These are phyloP conservation scores for Ambastaia sidthimunki DNA, from an alignment of 2,797 vertebrate species.

Conservation along the genomic window DNA sequence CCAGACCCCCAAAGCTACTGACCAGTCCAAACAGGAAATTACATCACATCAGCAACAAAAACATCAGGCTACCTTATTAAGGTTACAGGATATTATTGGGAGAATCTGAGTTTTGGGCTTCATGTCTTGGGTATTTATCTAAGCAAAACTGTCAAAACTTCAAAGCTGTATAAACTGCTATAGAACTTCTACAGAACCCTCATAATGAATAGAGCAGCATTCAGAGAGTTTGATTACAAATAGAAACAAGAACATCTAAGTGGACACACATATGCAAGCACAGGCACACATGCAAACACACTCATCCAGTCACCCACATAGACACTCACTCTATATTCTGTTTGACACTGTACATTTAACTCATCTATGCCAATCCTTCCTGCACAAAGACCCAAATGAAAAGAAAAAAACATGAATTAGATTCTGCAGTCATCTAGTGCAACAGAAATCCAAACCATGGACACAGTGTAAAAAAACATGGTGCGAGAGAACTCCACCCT, in stretches of 20 bases:
- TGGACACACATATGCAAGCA: conserved; percentile 54
- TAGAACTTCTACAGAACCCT: conserved; percentile 49
- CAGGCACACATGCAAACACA: conserved; percentile 42
- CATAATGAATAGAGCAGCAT: conserved; percentile 59
- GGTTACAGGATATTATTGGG: conserved; percentile 36
- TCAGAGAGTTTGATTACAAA: conserved; percentile 54
- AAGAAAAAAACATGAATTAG: conserved; percentile 68
- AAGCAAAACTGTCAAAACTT: conserved; percentile 47
- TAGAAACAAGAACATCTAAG: conserved; percentile 58
- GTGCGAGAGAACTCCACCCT: conserved; percentile 96
- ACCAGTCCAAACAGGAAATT: conserved; percentile 39
- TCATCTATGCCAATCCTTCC: conserved; percentile 67
- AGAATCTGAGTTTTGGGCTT: conserved; percentile 34
- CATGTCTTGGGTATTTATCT: conserved; percentile 43
- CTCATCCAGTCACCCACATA: conserved; percentile 32
- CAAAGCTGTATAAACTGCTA: conserved; percentile 34
- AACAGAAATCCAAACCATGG: conserved; percentile 92
- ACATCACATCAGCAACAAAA: conserved; percentile 49
- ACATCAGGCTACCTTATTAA: conserved; percentile 42
- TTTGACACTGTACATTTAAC: conserved; percentile 49
- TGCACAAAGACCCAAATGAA: conserved; percentile 71
- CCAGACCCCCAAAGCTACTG: conserved; percentile 24
- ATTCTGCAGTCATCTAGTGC: conserved; percentile 95
- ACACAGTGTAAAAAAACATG: conserved; percentile 99
- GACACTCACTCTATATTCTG: conserved; percentile 44